Base-by-base conservation (phyloP, 2,888 invertebrate species). In the Helicoverpa assulta region DNA sequence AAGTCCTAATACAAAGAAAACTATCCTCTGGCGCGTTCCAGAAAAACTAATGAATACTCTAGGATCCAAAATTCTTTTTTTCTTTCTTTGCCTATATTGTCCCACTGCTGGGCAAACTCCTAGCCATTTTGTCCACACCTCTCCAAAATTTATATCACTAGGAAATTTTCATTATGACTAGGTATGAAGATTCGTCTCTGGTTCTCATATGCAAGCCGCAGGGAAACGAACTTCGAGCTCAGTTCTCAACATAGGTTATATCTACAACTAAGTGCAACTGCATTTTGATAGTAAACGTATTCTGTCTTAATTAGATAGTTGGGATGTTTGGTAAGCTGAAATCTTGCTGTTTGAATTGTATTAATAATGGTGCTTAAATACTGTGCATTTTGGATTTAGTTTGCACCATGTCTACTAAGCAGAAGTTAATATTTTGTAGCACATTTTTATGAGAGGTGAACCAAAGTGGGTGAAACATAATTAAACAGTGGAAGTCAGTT, bases 281-380 rank as follows among this genome's bases (percentile, higher is more conserved):
- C 12, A 47, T 47, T 47, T 47, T 47, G 47, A 47, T 47, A 47
- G n/a, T n/a, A n/a, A n/a, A 47, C n/a, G 47, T 47, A 47, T 47
- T 47, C 47, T 40, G 47, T 47, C 47, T 47, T 47, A 47, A 47
- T 47, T 47, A 47, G 16, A n/a, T 47, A n/a, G 47, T 47, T 47
- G 47, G n/a, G 4, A n/a, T 47, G 47, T 47, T 47, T 47, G 40
- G 10, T 37, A n/a, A n/a, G n/a, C 43, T 43, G 16, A 16, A 6
- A 43, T 43, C 47, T 47, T 47, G 16, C 12, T 40, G 40, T 40
- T 40, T 40, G 40, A 2, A 40, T 40, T 40, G 14, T 40, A 40
- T 14, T 40, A 12, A 40, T 40, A 40, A 40, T 40, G 10, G 40
- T 40, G 40, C 4, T 4, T 40, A 40, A 40, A 16, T n/a, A 47